phyloP scores from a whole-genome alignment of 2,888 invertebrate species.

The Ophion costatus region DNA sequence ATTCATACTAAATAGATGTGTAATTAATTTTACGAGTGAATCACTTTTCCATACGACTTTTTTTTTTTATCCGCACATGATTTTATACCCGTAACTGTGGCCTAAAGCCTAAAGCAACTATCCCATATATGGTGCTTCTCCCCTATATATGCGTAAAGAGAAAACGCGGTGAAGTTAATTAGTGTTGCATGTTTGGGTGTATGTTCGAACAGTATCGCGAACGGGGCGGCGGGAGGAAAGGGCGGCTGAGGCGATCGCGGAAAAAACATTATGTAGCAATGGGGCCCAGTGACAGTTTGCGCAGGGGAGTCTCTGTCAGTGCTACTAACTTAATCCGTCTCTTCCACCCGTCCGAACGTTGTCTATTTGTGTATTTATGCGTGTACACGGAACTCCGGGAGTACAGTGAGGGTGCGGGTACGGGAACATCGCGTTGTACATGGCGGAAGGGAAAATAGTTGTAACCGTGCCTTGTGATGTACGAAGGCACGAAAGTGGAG shows the following conservation, averaged over 20 bases:
- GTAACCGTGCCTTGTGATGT: constrained; percentile 16
- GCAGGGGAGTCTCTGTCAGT: constrained; percentile 47
- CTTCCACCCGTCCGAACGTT: constrained; percentile 34
- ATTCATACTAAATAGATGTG: too few relatives aligned
- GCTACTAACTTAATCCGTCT: constrained; percentile 52
- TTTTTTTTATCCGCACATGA: too few relatives aligned
- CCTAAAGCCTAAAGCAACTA: too few relatives aligned
- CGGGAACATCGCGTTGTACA: constrained; percentile 3
- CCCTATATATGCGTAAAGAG: constrained; percentile 15
- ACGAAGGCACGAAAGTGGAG: constrained; percentile 25
- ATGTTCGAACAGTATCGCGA: neutral
- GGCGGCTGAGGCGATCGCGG: neutral
- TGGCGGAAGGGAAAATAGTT: constrained; percentile 15
- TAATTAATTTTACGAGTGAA: too few relatives aligned
- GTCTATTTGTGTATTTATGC: constrained; percentile 2
- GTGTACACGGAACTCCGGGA: neutral
- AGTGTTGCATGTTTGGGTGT: neutral
- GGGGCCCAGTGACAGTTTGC: constrained; percentile 25
- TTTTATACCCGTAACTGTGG: too few relatives aligned
- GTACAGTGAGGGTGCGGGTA: neutral
- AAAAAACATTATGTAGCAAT: neutral
- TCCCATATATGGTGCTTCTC: too few relatives aligned
- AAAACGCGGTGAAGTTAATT: constrained; percentile 37
- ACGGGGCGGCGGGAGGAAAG: neutral
- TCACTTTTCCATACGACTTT: too few relatives aligned